phyloP scores from a whole-genome alignment of 2,113 vertebrate species.

The Myiagra hebetior region DNA sequence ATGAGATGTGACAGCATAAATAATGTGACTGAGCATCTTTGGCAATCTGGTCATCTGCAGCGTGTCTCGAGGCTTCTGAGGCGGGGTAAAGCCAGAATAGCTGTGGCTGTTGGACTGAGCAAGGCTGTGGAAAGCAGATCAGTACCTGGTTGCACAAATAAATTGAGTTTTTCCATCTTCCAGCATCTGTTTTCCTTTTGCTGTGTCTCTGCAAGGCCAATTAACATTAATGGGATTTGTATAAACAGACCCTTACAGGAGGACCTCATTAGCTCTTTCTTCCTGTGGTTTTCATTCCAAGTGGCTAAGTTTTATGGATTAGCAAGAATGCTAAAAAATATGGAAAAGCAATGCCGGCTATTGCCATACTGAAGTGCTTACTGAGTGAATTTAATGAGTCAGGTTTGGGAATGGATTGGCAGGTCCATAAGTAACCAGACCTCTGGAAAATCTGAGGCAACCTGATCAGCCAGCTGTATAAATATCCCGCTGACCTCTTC shows the following conservation, averaged over 20 bases:
- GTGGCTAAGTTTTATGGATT: background rate
- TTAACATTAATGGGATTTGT: background rate
- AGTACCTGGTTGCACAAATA: background rate
- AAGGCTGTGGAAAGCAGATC: background rate
- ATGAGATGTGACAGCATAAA: background rate
- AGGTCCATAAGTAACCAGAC: background rate
- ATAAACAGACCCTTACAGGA: background rate
- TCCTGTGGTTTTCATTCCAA: background rate
- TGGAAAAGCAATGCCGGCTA: background rate
- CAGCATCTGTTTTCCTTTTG: background rate
- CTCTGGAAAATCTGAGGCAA: background rate
- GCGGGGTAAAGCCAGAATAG: background rate
- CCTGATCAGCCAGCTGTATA: slow-evolving; percentile 5
- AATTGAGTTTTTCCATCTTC: slow-evolving; percentile 7
- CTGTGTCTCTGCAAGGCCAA: background rate
- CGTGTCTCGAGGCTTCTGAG: background rate
- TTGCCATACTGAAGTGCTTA: background rate
- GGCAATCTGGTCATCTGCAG: background rate
- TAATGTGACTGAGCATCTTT: slow-evolving; percentile 7
- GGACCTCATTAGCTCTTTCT: background rate
- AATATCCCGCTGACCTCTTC: background rate
- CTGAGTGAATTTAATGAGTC: background rate
- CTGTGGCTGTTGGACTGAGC: background rate
- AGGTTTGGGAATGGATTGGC: background rate
- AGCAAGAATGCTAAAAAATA: background rate